These are phyloP conservation scores for Dicrurus megarhynchus DNA, from an alignment of 2,113 vertebrate species.

Conservation along the genomic window DNA sequence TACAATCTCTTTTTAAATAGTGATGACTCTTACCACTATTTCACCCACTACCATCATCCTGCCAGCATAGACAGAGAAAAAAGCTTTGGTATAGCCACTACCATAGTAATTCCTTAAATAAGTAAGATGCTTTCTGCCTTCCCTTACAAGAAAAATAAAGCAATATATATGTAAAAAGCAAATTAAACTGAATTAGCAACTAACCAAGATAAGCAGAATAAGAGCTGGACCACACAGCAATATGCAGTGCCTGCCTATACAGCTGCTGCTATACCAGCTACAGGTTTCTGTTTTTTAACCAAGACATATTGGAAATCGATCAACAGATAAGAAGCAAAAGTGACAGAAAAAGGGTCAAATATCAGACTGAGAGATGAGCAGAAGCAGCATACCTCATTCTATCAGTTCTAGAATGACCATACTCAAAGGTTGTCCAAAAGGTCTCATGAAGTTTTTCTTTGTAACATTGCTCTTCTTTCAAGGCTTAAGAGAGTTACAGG, in stretches of 20 bases:
- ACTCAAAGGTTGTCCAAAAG: background rate
- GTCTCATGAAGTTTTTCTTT: background rate
- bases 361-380: background rate
- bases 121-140: background rate
- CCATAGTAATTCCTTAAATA: background rate
- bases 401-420: background rate
- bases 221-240: background rate
- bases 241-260: background rate
- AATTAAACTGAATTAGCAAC: background rate
- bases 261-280: background rate
- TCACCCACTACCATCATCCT: background rate
- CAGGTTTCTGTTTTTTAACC: background rate
- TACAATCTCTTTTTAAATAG: background rate
- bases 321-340: background rate
- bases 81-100: background rate
- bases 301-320: background rate
- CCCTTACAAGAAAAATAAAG: background rate
- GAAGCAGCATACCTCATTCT: background rate
- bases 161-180: background rate
- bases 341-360: background rate
- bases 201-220: background rate
- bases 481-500: background rate
- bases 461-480: background rate
- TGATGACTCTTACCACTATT: background rate
- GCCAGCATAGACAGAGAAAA: background rate